Percentiles rank a stretch among this genome's conserved stretches.
Evolutionary conservation across 1,140 invertebrate species (phyloP).

Genomic region (Aphelinus atriplicis): DNA sequence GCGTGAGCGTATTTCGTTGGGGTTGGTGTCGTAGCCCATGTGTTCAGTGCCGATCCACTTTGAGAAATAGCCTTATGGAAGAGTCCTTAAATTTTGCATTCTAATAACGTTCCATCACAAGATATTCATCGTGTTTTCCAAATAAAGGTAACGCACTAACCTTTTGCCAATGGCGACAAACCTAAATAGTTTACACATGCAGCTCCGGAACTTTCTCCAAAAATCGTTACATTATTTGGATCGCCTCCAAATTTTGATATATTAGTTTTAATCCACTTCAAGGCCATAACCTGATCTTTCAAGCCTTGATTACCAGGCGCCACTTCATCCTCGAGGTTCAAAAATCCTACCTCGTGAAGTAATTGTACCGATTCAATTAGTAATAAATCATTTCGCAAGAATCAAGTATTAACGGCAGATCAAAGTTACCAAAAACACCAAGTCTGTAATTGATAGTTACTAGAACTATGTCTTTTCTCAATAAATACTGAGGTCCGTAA

Average conservation of each 20-base stretch:
- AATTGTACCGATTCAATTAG: too few species aligned
- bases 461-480: slow-evolving; percentile 66
- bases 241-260: slow-evolving; percentile 68
- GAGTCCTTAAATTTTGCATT: slow-evolving; percentile 64
- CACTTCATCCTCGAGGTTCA: slow-evolving; percentile 51
- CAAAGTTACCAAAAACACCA: slow-evolving; percentile 65
- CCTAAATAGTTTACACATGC: slow-evolving; percentile 54
- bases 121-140: too few species aligned
- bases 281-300: slow-evolving; percentile 60
- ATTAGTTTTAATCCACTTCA: slow-evolving; percentile 69
- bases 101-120: too few species aligned
- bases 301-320: slow-evolving; percentile 59
- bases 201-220: slow-evolving; percentile 71
- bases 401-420: background rate
- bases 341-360: slow-evolving; percentile 51
- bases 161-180: slow-evolving; percentile 45
- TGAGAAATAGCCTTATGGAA: slow-evolving; percentile 77
- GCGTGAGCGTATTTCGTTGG: slow-evolving; percentile 52
- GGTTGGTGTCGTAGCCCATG: slow-evolving; percentile 73
- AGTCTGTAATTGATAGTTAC: slow-evolving; percentile 72
- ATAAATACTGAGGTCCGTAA: slow-evolving; percentile 66
- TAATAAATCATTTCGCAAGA: too few species aligned
- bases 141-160: slow-evolving; percentile 7
- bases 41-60: slow-evolving; percentile 78
- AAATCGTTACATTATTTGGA: slow-evolving; percentile 62